Conservation (phyloP, 2,888 invertebrate species). For the Lepidocyrtinus sp. region DNA sequence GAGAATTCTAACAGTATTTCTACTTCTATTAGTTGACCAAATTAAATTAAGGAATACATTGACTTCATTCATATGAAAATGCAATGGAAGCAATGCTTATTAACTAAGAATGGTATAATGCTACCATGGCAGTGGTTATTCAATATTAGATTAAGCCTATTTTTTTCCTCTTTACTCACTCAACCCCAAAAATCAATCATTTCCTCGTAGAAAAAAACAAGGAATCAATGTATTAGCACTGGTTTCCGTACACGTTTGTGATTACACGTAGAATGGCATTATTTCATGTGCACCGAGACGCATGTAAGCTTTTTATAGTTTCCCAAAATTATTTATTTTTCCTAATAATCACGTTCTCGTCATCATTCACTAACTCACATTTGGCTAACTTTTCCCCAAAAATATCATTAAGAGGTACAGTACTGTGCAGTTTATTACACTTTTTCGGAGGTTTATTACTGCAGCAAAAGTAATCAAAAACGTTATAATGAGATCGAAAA, state of each 20-base stretch:
- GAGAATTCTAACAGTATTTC: neutral
- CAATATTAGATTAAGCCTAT: conserved; percentile 47
- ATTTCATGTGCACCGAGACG: neutral
- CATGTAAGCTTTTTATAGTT: neutral
- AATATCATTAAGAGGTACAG: conserved; percentile 6
- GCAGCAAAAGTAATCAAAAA: conserved; percentile 51
- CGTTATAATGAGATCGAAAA: neutral
- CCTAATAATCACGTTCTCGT: conserved; percentile 5
- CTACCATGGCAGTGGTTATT: neutral
- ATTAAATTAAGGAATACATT: conserved; percentile 7
- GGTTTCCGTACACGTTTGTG: neutral
- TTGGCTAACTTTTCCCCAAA: neutral
- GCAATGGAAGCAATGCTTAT: conserved; percentile 10
- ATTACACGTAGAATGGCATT: neutral
- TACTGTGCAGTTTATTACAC: conserved; percentile 1
- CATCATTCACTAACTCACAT: neutral
- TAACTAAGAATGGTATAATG: neutral
- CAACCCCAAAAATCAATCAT: conserved; percentile 30
- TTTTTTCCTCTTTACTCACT: conserved; percentile 11
- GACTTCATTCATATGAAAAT: neutral
- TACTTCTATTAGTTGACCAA: neutral
- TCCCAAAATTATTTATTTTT: neutral
- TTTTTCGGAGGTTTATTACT: conserved; percentile 42
- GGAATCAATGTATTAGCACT: conserved; percentile 3
- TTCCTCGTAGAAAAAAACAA: neutral